A percentile compares a stretch with the other conserved stretches of the same genome.
phyloP scores from a whole-genome alignment of 1,140 invertebrate genomes.

The Leptestheria dahalacensis region DNA sequence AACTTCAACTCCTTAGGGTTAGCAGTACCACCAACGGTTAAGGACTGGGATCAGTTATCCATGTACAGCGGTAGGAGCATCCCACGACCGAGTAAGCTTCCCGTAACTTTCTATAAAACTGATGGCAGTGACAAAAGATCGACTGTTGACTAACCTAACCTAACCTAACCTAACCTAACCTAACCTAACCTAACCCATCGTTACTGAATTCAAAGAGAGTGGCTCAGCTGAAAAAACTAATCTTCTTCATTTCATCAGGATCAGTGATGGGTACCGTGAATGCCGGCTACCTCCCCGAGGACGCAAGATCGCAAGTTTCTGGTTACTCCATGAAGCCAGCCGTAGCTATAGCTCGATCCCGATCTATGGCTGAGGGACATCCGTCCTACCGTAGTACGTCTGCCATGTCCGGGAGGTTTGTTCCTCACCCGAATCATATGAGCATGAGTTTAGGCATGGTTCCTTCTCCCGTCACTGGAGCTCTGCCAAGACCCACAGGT shows the following conservation, averaged over 20 bases:
- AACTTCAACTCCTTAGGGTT: not conserved
- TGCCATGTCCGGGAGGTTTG: not conserved
- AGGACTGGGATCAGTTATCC: conserved; percentile 86
- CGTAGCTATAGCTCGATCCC: not conserved
- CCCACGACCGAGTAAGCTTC: conserved; percentile 55
- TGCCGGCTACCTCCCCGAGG: not conserved
- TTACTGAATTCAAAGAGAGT: too few species aligned
- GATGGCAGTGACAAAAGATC: not conserved
- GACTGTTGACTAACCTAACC: not conserved
- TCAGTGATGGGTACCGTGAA: not conserved
- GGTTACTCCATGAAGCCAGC: not conserved
- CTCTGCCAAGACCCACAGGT: not conserved
- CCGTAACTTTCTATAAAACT: too few species aligned
- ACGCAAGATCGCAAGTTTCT: not conserved
- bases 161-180: too few species aligned
- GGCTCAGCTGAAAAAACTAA: too few species aligned
- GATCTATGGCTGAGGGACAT: not conserved
- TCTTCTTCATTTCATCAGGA: not conserved
- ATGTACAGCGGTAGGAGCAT: conserved; percentile 81
- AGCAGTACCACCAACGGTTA: conserved; percentile 3
- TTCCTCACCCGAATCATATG: not conserved
- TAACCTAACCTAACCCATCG: too few species aligned
- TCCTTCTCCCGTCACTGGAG: not conserved
- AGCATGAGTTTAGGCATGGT: not conserved
- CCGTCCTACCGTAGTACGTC: not conserved